Evolutionary conservation across 2,113 vertebrate species (phyloP), one percentile per base, ranked within the genome.

Genomic region (Aleadryas rufinucha): DNA sequence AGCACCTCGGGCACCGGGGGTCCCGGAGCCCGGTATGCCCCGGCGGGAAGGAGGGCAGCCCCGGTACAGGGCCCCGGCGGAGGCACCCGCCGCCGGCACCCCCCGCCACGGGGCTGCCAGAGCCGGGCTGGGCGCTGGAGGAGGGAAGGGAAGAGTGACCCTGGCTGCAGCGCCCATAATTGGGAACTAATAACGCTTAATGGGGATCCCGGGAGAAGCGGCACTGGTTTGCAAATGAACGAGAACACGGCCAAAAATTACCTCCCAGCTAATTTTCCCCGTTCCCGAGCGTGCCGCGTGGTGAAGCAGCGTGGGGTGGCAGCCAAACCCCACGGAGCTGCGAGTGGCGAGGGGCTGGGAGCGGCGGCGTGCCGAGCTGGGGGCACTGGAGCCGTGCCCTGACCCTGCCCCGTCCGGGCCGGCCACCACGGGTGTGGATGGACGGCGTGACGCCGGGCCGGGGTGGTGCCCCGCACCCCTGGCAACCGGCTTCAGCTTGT

Each of bases 181-280:
- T 94, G 59, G 35, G 13, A 69, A 45, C 76, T 92, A 93, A 94
- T 87, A 87, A 11, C 19, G 2, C 50, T 45, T 94, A 89, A 90
- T 78, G 37, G 50, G 50, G 37, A 84, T 84, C 52, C 81, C 26
- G 13, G 63, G 60, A 81, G 69, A 74, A 78, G 65, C 42, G 22
- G 84, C 76, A 44, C 41, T 91, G 93, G 86, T 76, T 95, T 95
- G 95, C 76, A 92, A 89, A 96, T 89, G 93, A 94, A 84, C 53
- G 59, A 68, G 59, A 90, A 50, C 26, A 11, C 3, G 59, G 37
- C 72, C 90, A 94, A 72, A 83, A 92, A 56, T 89, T 86, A 52
- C 30, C 59, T 79, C 49, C 71, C n/a, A 22, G 83, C 71, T 93
- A 79, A 80, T 84, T 75, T 68, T 53, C 68, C 39, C 68, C 1